A percentile compares a stretch with the other conserved stretches of the same genome.
Evolutionary conservation across 2,113 vertebrate genomes (phyloP).

Genomic region (Megaceryle torquata): DNA sequence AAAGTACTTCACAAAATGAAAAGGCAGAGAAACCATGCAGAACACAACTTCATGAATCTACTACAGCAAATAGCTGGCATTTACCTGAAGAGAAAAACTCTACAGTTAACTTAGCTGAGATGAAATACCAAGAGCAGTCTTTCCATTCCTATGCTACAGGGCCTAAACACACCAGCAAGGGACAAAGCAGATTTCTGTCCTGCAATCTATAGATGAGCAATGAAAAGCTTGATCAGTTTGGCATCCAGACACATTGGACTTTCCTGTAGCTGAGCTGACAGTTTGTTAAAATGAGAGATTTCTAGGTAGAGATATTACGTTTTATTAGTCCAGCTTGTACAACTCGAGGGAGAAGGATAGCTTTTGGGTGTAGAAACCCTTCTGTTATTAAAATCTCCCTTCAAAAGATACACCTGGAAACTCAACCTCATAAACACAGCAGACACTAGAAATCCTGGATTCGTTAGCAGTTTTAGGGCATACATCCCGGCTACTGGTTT

Average conservation of each 20-base stretch:
- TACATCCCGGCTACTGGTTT: background rate
- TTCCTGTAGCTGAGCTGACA: background rate
- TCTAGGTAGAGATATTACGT: background rate
- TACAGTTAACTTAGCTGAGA: background rate
- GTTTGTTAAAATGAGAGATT: background rate
- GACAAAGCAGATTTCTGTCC: background rate
- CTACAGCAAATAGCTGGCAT: background rate
- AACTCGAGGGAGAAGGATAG: background rate
- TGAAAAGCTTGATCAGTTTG: background rate
- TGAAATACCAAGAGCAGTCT: background rate
- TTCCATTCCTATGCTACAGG: background rate
- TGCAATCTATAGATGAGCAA: background rate
- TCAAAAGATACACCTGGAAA: background rate
- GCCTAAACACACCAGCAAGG: background rate
- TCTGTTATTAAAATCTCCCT: background rate
- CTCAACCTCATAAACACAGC: background rate
- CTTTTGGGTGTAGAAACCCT: background rate
- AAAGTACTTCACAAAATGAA: background rate
- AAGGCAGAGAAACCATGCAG: background rate
- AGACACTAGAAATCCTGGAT: background rate
- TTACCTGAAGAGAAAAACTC: background rate
- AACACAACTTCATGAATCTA: background rate
- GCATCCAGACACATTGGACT: background rate
- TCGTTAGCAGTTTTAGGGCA: background rate
- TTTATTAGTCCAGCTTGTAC: background rate